phyloP scores from a whole-genome alignment of 2,113 vertebrate genomes.

The Oenanthe oenanthe region DNA sequence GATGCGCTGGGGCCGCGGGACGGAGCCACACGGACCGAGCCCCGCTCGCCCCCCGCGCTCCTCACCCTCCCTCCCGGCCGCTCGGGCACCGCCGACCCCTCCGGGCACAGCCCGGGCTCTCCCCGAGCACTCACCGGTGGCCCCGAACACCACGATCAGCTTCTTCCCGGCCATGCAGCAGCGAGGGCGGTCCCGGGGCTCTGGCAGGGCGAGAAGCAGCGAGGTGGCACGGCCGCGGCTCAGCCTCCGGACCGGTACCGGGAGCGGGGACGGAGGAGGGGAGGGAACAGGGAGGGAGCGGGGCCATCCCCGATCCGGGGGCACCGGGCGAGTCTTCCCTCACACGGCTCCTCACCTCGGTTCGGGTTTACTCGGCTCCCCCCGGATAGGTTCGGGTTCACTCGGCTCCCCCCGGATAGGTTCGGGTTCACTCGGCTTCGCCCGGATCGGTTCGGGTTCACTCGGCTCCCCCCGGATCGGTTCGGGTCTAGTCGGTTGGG shows the following conservation, averaged over 20 bases:
- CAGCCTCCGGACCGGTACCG: too few relatives aligned
- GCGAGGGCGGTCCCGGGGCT: not conserved
- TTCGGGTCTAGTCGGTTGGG: not conserved
- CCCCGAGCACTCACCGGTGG: not conserved
- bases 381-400: not conserved
- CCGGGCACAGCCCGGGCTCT: not conserved
- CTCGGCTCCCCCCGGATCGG: too few relatives aligned
- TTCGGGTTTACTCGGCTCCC: not conserved
- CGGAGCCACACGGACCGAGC: not conserved
- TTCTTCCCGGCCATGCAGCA: not conserved
- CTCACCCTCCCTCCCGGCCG: not conserved
- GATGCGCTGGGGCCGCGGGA: not conserved
- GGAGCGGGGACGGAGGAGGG: too few relatives aligned
- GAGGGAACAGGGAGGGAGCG: not conserved
- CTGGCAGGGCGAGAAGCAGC: not conserved
- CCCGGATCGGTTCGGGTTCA: not conserved
- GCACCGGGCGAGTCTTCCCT: not conserved
- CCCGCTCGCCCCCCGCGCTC: not conserved
- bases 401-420: too few relatives aligned
- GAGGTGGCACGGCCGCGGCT: not conserved
- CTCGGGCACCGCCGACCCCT: not conserved
- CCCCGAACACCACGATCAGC: constrained; percentile 4
- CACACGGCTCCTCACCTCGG: not conserved
- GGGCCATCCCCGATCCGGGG: not conserved
- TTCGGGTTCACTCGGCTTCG: not conserved